These are phyloP conservation scores for Leptinotarsa rubiginosa DNA, from an alignment of 2,888 invertebrate species.

Conservation along the genomic window DNA sequence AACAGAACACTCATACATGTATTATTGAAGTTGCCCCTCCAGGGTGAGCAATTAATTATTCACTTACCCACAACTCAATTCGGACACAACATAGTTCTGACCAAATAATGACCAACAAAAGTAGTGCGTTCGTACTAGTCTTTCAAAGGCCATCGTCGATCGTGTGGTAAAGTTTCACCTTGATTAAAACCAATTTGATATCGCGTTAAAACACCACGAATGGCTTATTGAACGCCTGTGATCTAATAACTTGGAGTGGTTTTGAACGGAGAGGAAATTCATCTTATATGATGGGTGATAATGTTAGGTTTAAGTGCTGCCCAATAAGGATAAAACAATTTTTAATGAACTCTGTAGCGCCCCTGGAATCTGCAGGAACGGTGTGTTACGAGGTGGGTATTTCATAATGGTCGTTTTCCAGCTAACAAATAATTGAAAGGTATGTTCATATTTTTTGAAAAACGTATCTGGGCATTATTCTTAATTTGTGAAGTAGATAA, in stretches of 20 bases:
- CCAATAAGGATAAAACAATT: slow-evolving; percentile 18
- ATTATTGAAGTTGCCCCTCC: slow-evolving; percentile 1
- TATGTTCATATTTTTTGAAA: too few relatives aligned
- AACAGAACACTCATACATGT: slow-evolving; percentile 4
- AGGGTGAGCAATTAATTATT: slow-evolving; percentile 8
- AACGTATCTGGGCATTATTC: too few relatives aligned
- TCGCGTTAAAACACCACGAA: slow-evolving; percentile 10
- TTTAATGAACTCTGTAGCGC: slow-evolving; percentile 24
- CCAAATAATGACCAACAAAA: slow-evolving; percentile 6
- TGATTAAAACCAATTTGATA: slow-evolving; percentile 4
- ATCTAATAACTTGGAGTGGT: slow-evolving; percentile 28
- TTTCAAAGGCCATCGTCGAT: neutral
- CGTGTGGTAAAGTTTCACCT: neutral
- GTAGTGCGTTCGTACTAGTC: neutral
- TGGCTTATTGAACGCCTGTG: slow-evolving; percentile 10
- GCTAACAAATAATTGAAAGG: too few relatives aligned
- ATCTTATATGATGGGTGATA: neutral
- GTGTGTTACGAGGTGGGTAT: slow-evolving; percentile 9
- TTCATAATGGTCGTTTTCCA: too few relatives aligned
- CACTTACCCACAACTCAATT: slow-evolving; percentile 11
- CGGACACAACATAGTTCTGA: neutral
- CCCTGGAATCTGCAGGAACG: slow-evolving; percentile 16
- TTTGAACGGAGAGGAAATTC: slow-evolving; percentile 17
- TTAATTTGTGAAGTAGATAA: too few relatives aligned
- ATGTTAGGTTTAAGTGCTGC: neutral